Evolutionary conservation across 2,888 invertebrate genomes (phyloP), one percentile per base, ranked within the genome.

Genomic region (Drosophila seclusa): DNA sequence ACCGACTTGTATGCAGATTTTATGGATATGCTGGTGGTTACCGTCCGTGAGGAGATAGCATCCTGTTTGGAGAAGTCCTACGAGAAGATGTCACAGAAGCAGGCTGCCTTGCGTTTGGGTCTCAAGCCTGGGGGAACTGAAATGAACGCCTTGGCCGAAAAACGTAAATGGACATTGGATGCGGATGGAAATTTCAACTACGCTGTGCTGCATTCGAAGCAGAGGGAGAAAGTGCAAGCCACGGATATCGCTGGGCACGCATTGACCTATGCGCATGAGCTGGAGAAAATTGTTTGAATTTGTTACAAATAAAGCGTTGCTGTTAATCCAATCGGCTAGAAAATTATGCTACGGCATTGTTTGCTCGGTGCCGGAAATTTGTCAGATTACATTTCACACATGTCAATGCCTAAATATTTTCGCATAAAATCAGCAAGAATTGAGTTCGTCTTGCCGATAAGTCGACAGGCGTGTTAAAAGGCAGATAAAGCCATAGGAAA

Each of bases 351-450:
- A 55, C 27, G 48, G 70, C 64, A 60, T 62, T 48, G 52, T 68
- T 63, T 52, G 42, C 40, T 57, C 21, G 42, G 8, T 61, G 48
- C 53, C 60, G 63, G 66, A 87, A 87, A 88, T 88, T 88, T 88
- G 87, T 88, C 87, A 89, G 87, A 85, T 90, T 88, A 78, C 68
- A 89, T 89, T 87, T 64, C 90, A 88, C 87, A 88, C 89, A 70
- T 73, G 64, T 90, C 87, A 82, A 53, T 13, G 16, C 11, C 27
- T 36, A 29, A 48, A 48, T 21, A 61, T 59, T 61, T 71, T 54
- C 58, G 78, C 61, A 61, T 60, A 67, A 72, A 75, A 67, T 82
- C 50, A 34, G 60, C 70, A 24, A 52, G 61, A 78, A 80, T 74
- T 76, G 52, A 79, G 72, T 74, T 65, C 68, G 55, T 55, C 18